These are phyloP conservation scores for Drosophila maculinotata DNA, from an alignment of 2,888 invertebrate species.

Conservation along the genomic window DNA sequence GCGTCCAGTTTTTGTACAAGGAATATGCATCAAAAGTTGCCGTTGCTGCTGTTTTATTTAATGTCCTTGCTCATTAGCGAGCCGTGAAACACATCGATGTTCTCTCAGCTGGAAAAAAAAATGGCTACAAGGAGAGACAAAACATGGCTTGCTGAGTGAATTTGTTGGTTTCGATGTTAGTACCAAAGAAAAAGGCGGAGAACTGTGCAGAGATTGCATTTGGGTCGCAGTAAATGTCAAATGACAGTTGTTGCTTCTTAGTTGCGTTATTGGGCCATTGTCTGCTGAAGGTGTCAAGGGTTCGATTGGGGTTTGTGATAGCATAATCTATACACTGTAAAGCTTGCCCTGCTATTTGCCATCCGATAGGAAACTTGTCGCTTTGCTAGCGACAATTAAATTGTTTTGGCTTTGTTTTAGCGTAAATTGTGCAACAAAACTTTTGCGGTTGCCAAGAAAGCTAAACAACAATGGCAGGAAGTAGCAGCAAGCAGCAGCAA, in stretches of 20 bases:
- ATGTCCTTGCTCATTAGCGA: constrained; percentile 71
- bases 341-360: constrained; percentile 12
- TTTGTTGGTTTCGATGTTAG: constrained; percentile 43
- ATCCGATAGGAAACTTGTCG: constrained; percentile 24
- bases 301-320: constrained; percentile 38
- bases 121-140: constrained; percentile 22
- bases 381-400: constrained; percentile 70
- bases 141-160: constrained; percentile 54
- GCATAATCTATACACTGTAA: constrained; percentile 29
- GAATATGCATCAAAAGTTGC: constrained; percentile 53
- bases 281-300: constrained; percentile 27
- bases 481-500: constrained; percentile 24
- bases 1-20: constrained; percentile 16
- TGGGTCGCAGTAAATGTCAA: constrained; percentile 13
- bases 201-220: constrained; percentile 17
- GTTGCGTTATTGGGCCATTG: constrained; percentile 8
- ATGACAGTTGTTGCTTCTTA: constrained; percentile 6
- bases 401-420: constrained; percentile 77
- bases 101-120: constrained; percentile 18
- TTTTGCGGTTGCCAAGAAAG: constrained; percentile 66
- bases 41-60: constrained; percentile 57
- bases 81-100: constrained; percentile 44
- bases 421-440: constrained; percentile 76
- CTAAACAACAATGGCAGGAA: constrained; percentile 50
- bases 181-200: constrained; percentile 1